Evolutionary conservation across 30 jellyfish, hydroid and myxozoan genomes (phyloP), one percentile per base, ranked within the genome.

Genomic region (Pseudorhiza aurosa): DNA sequence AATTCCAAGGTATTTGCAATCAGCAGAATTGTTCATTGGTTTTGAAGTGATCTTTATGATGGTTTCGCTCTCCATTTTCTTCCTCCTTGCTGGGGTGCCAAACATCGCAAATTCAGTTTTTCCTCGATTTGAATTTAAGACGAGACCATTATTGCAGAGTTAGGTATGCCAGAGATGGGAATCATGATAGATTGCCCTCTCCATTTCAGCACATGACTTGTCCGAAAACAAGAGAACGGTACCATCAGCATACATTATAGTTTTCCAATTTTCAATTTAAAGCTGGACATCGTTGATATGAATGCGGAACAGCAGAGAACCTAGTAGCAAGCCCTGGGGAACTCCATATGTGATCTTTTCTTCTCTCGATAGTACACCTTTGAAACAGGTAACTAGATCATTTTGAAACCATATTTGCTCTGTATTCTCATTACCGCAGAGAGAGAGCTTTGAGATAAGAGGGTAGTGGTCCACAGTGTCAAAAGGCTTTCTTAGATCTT

Each of bases 161-260:
- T 56, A 45, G 25, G 29, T 72, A 72, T 72, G 28, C 22, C 14
- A 72, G 79, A 72, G 53, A 21, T 47, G 24, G 79, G 78, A 6
- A 72, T 72, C 26, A 80, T 72, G 49, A 4, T 55, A 69, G n/a
- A 53, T 53, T 68, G 43, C 17, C 81, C 17, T 31, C 1, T 65
- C 62, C 39, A 51, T 49, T 29, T 53, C 72, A 32, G 58, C 80
- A 2, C 18, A 24, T 42, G 90, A 32, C 68, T 35, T 64, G 43
- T 65, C 88, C 47, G 81, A 44, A 51, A 44, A 49, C 14, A 70
- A 28, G 63, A 49, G 57, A 32, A 59, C 76, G 10, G 95, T 70
- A 30, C 56, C 89, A 49, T 70, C 83, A 17, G 89, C 95, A 82
- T 65, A 69, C 56, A 65, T 36, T 33, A 82, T 68, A 40, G 83